phyloP scores from a whole-genome alignment of 2,113 vertebrate genomes.

The Macquaria australasica region DNA sequence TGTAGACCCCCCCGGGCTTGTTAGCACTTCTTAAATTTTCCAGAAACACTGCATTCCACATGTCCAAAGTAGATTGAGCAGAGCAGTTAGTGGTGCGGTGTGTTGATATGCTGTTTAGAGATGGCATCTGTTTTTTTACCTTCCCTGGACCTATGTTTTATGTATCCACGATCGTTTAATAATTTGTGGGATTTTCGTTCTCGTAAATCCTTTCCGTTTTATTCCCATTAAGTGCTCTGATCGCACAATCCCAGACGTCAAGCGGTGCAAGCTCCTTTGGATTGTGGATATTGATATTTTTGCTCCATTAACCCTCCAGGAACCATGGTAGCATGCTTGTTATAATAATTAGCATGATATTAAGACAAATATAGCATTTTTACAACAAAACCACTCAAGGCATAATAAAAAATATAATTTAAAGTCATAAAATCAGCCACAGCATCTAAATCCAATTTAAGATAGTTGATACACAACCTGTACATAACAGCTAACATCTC shows the following conservation, averaged over 20 bases:
- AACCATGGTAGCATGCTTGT: background rate
- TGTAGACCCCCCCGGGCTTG: conserved; percentile 22
- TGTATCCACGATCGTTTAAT: conserved; percentile 53
- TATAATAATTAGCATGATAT: background rate
- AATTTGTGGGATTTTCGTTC: conserved; percentile 57
- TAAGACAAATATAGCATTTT: background rate
- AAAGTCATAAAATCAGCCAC: background rate
- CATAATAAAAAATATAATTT: background rate
- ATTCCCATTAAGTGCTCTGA: conserved; percentile 47
- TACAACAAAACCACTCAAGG: background rate
- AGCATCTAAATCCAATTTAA: background rate
- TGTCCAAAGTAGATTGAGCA: conserved; percentile 28
- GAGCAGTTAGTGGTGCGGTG: conserved; percentile 14
- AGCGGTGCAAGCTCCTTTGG: conserved; percentile 50
- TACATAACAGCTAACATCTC: background rate
- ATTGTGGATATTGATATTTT: conserved; percentile 55
- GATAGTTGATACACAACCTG: background rate
- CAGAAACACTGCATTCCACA: conserved; percentile 43
- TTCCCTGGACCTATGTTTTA: conserved; percentile 42
- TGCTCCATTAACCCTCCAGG: conserved; percentile 21
- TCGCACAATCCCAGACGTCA: conserved; percentile 52
- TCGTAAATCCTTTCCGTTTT: conserved; percentile 65
- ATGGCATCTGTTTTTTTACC: conserved; percentile 58
- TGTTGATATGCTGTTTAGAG: conserved; percentile 47
- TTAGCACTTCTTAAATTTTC: conserved; percentile 57